Evolutionary conservation across 1,140 invertebrate species (phyloP), one percentile per base, ranked within the genome.

Genomic region (Nasonia vitripennis): DNA sequence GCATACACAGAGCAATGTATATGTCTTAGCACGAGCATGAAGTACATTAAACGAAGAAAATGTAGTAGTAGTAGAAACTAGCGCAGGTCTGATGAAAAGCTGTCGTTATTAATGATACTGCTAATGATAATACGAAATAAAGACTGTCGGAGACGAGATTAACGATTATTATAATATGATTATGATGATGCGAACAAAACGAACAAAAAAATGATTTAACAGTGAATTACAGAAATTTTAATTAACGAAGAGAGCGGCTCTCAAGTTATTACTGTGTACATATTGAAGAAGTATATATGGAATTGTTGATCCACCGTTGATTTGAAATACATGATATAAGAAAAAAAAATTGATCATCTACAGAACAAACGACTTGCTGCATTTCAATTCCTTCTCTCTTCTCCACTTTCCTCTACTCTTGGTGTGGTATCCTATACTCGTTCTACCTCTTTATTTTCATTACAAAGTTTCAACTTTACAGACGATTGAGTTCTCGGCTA

Each of bases 251-350:
- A 81, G 37, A 67, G 45, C 48, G 41, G n/a, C n/a, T 80, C 55
- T 48, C 68, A 0, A 41, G 41, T 78, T 45, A 70, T 45, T 85
- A 80, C 62, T 85, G 17, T 86, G 80, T 86, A 86, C 0, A 86
- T 86, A 86, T 81, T 37, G 31, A 81, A 70, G 68, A 48, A 45
- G 11, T 85, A 91, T 89, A 90, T 88, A 88, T 91, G 77, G 68
- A 89, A 90, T 89, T 92, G 91, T 92, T 92, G 90, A 92, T 90
- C 88, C 87, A 91, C 88, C 88, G 80, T 86, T 86, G 89, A 78
- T 92, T 92, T 90, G 89, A 93, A 93, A 93, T 93, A 93, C 89
- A 93, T 91, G 31, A 86, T 91, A 79, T 79, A 81, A 85, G 41
- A 17, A 83, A 70, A 83, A 80, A 74, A 5, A 37, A 37, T 37